phyloP scores from a whole-genome alignment of 2,797 vertebrate genomes.

The Scyliorhinus canicula region DNA sequence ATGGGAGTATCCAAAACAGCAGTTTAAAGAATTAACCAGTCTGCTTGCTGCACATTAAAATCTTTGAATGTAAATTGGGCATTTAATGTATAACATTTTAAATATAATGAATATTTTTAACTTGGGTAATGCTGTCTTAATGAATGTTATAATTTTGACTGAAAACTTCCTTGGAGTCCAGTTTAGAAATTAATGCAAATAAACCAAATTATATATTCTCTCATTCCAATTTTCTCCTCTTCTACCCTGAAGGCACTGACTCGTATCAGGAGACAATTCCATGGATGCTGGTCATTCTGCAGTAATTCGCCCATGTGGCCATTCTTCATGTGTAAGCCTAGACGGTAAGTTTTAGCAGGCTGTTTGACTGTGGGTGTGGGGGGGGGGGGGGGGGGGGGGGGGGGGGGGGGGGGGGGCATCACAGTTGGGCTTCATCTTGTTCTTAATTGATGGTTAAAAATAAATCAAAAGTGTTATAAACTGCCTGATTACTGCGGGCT shows the following conservation, averaged over 20 bases:
- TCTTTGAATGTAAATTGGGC: background rate
- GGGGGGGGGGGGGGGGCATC: too few relatives aligned
- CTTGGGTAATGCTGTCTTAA: background rate
- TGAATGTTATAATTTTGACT: background rate
- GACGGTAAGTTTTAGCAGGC: slow-evolving; percentile 7
- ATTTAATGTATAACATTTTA: background rate
- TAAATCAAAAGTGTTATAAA: too few relatives aligned
- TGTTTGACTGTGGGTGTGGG: background rate
- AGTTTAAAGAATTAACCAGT: background rate
- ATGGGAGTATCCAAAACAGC: background rate
- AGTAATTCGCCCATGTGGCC: slow-evolving; percentile 6
- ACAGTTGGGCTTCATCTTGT: background rate
- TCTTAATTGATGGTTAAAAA: background rate
- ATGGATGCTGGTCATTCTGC: slow-evolving; percentile 20
- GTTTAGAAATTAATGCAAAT: background rate
- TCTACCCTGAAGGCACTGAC: background rate
- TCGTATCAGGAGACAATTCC: background rate
- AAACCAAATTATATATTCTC: background rate
- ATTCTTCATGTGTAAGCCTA: slow-evolving; percentile 27
- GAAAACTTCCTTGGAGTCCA: background rate
- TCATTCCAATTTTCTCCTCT: slow-evolving; percentile 13
- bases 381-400: too few relatives aligned
- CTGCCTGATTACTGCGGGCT: too few relatives aligned
- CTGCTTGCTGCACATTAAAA: background rate
- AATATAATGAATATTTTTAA: background rate